These are phyloP conservation scores for Rhabdornis inornatus DNA, from an alignment of 2,113 vertebrate species.

Conservation along the genomic window DNA sequence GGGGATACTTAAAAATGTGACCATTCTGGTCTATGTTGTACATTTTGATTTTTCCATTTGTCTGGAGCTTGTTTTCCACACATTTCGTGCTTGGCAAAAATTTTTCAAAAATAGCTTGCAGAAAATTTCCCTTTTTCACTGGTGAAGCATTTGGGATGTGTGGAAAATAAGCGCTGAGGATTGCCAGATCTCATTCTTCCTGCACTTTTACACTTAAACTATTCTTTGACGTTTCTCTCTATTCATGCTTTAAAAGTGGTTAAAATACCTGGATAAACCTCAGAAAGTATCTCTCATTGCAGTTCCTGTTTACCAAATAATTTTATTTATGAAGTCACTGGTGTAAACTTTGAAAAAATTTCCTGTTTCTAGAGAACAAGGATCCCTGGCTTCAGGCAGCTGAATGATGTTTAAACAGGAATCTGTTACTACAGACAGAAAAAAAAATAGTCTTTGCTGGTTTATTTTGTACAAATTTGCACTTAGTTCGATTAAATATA, in stretches of 20 bases:
- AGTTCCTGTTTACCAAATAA: not conserved
- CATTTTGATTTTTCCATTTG: not conserved
- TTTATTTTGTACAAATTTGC: not conserved
- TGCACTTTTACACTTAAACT: not conserved
- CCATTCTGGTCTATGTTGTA: not conserved
- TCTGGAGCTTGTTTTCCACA: not conserved
- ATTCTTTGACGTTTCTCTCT: not conserved
- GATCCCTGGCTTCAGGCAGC: not conserved
- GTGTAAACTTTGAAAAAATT: not conserved
- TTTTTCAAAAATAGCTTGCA: not conserved
- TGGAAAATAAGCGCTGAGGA: not conserved
- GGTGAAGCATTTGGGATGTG: not conserved
- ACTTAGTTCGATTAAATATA: not conserved
- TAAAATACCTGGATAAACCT: not conserved
- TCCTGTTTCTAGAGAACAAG: not conserved
- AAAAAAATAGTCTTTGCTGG: not conserved
- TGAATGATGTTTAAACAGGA: not conserved
- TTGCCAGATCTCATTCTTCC: not conserved
- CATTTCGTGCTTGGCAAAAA: not conserved
- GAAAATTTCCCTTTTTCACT: not conserved
- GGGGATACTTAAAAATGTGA: not conserved
- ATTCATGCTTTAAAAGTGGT: not conserved
- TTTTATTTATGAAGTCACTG: not conserved
- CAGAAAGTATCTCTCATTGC: not conserved
- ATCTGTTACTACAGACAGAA: not conserved